phyloP scores from a whole-genome alignment of 1,140 invertebrate genomes.

The Theocolax elegans region DNA sequence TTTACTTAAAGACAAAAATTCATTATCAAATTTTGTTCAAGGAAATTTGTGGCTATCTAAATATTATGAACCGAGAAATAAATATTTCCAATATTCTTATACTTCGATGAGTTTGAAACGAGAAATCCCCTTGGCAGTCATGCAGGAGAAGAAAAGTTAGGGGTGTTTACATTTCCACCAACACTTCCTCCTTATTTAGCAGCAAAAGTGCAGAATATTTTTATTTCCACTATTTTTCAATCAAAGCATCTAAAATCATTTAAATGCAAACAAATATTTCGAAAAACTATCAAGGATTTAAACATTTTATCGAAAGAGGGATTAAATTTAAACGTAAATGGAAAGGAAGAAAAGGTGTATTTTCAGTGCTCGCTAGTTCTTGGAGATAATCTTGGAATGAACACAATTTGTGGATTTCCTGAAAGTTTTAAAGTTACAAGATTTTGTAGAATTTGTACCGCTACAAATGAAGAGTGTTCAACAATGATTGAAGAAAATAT shows the following conservation, averaged over 20 bases:
- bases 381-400: not conserved
- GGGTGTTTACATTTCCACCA: not conserved
- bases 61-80: not conserved
- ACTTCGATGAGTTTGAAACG: too few species aligned
- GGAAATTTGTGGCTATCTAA: not conserved
- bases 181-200: not conserved
- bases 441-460: not conserved
- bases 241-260: not conserved
- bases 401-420: not conserved
- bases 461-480: not conserved
- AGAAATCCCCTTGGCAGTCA: not conserved
- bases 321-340: not conserved
- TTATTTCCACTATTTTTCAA: too few species aligned
- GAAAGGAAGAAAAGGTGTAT: not conserved
- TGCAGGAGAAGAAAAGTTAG: too few species aligned
- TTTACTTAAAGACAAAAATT: too few species aligned
- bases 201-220: not conserved
- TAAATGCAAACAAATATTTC: not conserved
- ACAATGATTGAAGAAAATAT: not conserved
- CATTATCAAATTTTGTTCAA: not conserved
- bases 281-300: not conserved
- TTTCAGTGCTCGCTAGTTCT: not conserved
- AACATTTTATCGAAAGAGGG: not conserved
- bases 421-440: not conserved
- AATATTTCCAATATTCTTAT: not conserved